Evolutionary conservation across 1,140 invertebrate species (phyloP).

Genomic region (Fopius arisanus): DNA sequence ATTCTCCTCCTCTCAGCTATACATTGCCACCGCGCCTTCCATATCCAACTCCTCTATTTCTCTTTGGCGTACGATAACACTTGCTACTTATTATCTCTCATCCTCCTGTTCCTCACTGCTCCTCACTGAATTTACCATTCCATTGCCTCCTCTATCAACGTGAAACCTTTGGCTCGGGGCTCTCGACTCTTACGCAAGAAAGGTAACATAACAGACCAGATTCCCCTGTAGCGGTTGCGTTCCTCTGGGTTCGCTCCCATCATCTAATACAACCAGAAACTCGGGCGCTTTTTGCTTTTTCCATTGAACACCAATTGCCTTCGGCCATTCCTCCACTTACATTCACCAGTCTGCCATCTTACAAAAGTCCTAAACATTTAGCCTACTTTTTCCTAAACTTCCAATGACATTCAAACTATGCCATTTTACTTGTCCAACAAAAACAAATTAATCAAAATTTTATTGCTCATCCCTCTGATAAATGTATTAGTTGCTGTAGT

Average conservation of each 20-base stretch:
- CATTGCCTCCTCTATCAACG: neutral
- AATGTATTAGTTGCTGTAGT: too few relatives aligned
- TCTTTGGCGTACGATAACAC: neutral
- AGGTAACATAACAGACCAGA: slow-evolving; percentile 33
- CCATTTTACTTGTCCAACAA: too few relatives aligned
- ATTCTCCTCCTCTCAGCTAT: neutral
- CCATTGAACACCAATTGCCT: neutral
- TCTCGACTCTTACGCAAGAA: slow-evolving; percentile 34
- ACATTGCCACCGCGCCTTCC: slow-evolving; percentile 9
- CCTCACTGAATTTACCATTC: neutral
- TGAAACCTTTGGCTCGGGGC: neutral
- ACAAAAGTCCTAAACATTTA: neutral
- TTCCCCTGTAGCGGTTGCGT: slow-evolving; percentile 29
- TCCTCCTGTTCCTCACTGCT: too few relatives aligned
- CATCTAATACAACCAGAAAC: slow-evolving; percentile 1
- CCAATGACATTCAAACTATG: too few relatives aligned
- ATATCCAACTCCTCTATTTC: slow-evolving; percentile 6
- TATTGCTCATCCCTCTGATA: too few relatives aligned
- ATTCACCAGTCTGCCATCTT: neutral
- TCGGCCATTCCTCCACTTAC: neutral
- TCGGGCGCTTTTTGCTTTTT: slow-evolving; percentile 21
- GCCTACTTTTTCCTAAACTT: neutral
- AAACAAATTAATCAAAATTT: too few relatives aligned
- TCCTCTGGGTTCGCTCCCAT: neutral
- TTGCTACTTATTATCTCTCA: slow-evolving; percentile 22